Evolutionary conservation across 2,888 invertebrate genomes (phyloP).

Genomic region (Camponotus fellah): DNA sequence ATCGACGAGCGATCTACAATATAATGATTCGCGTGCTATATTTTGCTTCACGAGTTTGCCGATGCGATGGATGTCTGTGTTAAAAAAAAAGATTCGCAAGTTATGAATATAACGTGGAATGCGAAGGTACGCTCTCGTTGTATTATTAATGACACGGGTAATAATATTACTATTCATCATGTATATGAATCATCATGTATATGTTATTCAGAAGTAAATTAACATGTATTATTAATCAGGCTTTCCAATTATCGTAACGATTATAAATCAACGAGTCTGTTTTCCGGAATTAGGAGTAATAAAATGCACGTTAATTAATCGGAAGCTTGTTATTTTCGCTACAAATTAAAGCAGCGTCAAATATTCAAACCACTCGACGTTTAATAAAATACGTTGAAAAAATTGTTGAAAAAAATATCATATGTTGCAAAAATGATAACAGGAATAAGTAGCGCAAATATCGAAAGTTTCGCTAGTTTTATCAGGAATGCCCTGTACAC

Average conservation of each 20-base stretch:
- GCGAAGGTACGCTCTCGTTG: background rate
- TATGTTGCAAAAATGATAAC: background rate
- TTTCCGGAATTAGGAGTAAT: slow-evolving; percentile 18
- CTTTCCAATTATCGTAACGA: slow-evolving; percentile 28
- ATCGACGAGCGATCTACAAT: slow-evolving; percentile 37
- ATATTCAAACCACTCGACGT: slow-evolving; percentile 10
- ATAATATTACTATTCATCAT: slow-evolving; percentile 21
- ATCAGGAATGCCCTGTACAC: background rate
- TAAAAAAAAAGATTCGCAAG: slow-evolving; percentile 14
- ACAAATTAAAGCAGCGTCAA: slow-evolving; percentile 10
- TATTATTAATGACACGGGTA: slow-evolving; percentile 29
- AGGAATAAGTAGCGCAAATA: background rate
- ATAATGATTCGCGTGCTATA: slow-evolving; percentile 43
- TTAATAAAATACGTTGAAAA: background rate
- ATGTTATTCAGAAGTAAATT: slow-evolving; percentile 31
- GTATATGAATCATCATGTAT: background rate
- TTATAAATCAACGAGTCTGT: slow-evolving; percentile 37
- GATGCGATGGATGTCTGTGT: background rate
- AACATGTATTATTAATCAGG: slow-evolving; percentile 39
- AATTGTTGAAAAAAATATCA: slow-evolving; percentile 1
- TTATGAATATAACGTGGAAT: background rate
- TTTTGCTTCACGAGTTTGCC: slow-evolving; percentile 37
- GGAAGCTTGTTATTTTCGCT: slow-evolving; percentile 24
- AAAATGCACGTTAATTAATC: slow-evolving; percentile 30
- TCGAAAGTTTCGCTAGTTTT: slow-evolving; percentile 11